Evolutionary conservation across 2,888 invertebrate species (phyloP).

Genomic region (Meteorus colon): DNA sequence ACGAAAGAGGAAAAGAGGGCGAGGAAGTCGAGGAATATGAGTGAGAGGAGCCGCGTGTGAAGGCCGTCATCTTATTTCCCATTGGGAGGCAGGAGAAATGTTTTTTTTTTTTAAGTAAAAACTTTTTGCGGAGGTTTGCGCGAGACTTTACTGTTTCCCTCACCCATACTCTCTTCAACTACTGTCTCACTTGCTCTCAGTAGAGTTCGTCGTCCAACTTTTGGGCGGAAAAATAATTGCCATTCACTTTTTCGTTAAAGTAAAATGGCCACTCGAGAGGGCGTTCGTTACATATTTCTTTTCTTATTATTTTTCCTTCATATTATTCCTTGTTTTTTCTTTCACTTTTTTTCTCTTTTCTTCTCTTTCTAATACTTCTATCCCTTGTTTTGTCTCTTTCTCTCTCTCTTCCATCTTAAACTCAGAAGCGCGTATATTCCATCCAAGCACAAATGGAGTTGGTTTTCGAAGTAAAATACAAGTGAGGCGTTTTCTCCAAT

Average conservation of each 20-base stretch:
- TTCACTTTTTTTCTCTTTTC: neutral
- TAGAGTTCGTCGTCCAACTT: constrained; percentile 18
- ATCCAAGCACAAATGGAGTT: constrained; percentile 10
- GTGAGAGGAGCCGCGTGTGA: constrained; percentile 11
- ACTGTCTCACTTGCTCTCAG: no score
- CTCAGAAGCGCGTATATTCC: neutral
- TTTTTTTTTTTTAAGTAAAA: neutral
- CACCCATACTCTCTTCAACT: neutral
- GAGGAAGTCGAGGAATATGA: neutral
- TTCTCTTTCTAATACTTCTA: neutral
- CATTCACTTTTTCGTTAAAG: constrained; percentile 35
- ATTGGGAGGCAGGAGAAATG: neutral
- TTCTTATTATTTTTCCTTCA: constrained; percentile 35
- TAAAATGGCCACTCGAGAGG: constrained; percentile 28
- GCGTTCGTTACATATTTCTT: constrained; percentile 34
- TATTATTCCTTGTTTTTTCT: constrained; percentile 14
- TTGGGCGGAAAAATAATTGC: constrained; percentile 41
- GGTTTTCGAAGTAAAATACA: constrained; percentile 22
- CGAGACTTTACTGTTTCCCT: neutral
- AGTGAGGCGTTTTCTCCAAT: constrained; percentile 38
- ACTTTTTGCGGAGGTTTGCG: neutral
- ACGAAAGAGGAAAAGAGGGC: neutral
- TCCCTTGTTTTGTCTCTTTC: neutral
- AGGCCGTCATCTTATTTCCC: constrained; percentile 22
- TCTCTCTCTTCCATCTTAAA: neutral